Evolutionary conservation across 2,113 vertebrate genomes (phyloP).

Genomic region (Engraulis encrasicolus): DNA sequence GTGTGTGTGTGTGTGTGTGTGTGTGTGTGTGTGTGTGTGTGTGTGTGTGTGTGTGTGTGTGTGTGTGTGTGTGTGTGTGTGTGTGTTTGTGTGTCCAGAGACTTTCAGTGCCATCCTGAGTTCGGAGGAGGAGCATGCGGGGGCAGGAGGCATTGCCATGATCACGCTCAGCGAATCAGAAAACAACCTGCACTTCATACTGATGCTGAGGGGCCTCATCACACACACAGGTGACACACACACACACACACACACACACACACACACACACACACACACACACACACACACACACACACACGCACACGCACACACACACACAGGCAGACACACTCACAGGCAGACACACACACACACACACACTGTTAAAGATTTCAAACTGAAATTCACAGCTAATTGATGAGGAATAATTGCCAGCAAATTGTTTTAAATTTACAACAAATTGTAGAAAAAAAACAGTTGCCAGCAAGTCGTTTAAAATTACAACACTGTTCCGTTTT

Average conservation of each 20-base stretch:
- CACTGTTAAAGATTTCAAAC: no score
- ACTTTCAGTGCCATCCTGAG: constrained; percentile 90
- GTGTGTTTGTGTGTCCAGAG: constrained; percentile 70
- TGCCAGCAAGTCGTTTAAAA: no score
- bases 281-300: neutral
- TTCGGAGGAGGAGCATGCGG: constrained; percentile 73
- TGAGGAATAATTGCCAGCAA: no score
- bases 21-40: constrained; percentile 21
- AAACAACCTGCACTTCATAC: constrained; percentile 94
- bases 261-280: constrained; percentile 62
- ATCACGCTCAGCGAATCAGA: constrained; percentile 89
- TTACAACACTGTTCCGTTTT: no score
- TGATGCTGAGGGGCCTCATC: constrained; percentile 86
- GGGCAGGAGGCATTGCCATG: constrained; percentile 87
- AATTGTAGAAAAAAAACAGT: no score
- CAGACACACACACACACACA: no score
- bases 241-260: neutral
- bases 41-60: neutral
- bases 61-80: constrained; percentile 8
- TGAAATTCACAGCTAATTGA: no score
- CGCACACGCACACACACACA: no score
- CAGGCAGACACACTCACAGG: no score
- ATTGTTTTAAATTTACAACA: no score
- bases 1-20: neutral
- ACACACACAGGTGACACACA: neutral